phyloP scores from a whole-genome alignment of 23 tunicate genomes.

The Oikopleura vanhoeffeni region DNA sequence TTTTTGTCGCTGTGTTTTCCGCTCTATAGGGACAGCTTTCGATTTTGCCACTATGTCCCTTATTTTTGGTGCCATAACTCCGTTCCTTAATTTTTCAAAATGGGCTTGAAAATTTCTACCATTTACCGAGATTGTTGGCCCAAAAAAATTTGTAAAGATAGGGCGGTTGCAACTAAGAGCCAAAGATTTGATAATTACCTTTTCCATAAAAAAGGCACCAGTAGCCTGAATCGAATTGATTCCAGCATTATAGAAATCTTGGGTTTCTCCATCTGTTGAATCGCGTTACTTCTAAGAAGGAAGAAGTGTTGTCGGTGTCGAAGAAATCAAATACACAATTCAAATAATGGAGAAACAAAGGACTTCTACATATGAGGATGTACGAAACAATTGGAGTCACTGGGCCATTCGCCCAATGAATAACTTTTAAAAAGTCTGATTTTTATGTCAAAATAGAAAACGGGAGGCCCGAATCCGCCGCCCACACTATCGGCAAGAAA shows the following conservation, averaged over 20 bases:
- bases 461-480: no score
- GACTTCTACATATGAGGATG: not conserved
- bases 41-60: no score
- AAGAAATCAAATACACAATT: not conserved
- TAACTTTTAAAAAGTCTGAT: not conserved
- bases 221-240: constrained; percentile 7
- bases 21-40: no score
- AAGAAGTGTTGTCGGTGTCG: not conserved
- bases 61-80: no score
- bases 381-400: not conserved
- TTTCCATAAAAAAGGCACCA: not conserved
- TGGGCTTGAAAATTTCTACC: no score
- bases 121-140: no score
- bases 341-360: not conserved
- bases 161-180: no score
- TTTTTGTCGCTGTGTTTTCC: no score
- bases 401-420: not conserved
- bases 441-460: not conserved
- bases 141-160: no score
- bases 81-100: no score
- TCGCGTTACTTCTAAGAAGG: not conserved
- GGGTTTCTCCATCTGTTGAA: constrained; percentile 10
- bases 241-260: constrained; percentile 2
- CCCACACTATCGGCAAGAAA: not conserved
- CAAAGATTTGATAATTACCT: no score